Percentiles rank a stretch among this genome's conserved stretches.
phyloP scores from a whole-genome alignment of 1,140 invertebrate genomes.

The Rhagoletis pomonella region DNA sequence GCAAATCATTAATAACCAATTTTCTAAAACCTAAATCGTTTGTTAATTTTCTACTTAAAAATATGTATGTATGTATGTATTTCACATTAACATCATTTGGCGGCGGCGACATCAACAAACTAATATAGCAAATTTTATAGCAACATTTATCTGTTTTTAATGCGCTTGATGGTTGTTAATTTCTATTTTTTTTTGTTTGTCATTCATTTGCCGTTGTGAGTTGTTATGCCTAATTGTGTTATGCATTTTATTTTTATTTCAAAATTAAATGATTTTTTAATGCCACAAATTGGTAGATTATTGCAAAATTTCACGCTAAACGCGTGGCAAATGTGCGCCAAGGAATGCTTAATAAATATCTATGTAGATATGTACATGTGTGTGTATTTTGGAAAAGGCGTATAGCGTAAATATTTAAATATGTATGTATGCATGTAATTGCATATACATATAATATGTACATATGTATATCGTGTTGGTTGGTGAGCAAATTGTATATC shows the following conservation, averaged over 20 bases:
- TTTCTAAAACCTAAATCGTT: neutral
- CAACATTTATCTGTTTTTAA: conserved; percentile 44
- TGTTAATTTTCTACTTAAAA: conserved; percentile 14
- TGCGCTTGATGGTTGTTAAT: conserved; percentile 13
- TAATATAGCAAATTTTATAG: conserved; percentile 25
- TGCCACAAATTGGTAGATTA: conserved; percentile 10
- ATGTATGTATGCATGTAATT: too few relatives aligned
- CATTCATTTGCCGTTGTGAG: conserved; percentile 7
- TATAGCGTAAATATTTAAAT: too few relatives aligned
- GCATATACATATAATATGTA: too few relatives aligned
- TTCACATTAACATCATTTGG: conserved; percentile 23
- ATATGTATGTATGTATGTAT: neutral
- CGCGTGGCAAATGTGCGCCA: conserved; percentile 19
- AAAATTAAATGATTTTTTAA: conserved; percentile 31
- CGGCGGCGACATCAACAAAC: conserved; percentile 24
- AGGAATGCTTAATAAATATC: neutral
- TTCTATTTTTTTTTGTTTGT: neutral
- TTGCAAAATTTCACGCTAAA: neutral
- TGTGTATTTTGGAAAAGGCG: too few relatives aligned
- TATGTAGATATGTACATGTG: too few relatives aligned
- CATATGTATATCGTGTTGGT: too few relatives aligned
- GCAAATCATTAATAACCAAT: conserved; percentile 24
- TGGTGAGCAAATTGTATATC: too few relatives aligned
- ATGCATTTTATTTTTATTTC: neutral
- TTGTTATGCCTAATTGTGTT: conserved; percentile 6